phyloP scores from a whole-genome alignment of 2,113 vertebrate genomes.

The Catharus bicknelli region DNA sequence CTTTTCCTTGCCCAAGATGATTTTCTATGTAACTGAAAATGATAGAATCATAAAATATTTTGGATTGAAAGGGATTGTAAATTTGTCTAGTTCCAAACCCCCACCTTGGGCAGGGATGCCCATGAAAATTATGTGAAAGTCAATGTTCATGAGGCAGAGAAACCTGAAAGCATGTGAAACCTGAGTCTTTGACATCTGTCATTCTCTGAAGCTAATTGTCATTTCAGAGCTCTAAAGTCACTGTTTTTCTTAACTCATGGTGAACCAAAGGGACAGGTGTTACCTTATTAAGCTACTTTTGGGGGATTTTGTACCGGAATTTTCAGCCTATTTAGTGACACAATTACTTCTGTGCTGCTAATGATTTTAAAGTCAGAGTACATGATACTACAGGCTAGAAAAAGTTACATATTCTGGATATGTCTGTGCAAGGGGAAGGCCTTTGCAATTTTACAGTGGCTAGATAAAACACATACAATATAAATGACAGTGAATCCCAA shows the following conservation, averaged over 20 bases:
- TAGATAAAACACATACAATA: not conserved
- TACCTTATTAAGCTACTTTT: not conserved
- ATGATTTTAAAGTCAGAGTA: not conserved
- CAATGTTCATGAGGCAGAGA: not conserved
- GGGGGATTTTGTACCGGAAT: not conserved
- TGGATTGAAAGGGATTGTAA: not conserved
- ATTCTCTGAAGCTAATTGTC: not conserved
- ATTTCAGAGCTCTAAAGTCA: not conserved
- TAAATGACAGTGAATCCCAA: not conserved
- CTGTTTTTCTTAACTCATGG: not conserved
- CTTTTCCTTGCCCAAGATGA: not conserved
- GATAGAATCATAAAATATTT: not conserved
- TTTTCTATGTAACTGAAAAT: not conserved
- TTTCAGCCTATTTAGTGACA: not conserved
- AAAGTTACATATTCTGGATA: not conserved
- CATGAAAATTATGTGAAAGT: not conserved
- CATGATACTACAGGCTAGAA: not conserved
- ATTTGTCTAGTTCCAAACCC: not conserved
- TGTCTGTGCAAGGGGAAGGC: not conserved
- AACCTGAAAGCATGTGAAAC: not conserved
- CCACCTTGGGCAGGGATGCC: not conserved
- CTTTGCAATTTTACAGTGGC: not conserved
- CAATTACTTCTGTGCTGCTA: not conserved
- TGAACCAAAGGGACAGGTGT: not conserved
- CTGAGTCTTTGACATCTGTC: not conserved